These are phyloP conservation scores for Chromis chromis DNA, from an alignment of 2,797 vertebrate genomes.

Conservation along the genomic window DNA sequence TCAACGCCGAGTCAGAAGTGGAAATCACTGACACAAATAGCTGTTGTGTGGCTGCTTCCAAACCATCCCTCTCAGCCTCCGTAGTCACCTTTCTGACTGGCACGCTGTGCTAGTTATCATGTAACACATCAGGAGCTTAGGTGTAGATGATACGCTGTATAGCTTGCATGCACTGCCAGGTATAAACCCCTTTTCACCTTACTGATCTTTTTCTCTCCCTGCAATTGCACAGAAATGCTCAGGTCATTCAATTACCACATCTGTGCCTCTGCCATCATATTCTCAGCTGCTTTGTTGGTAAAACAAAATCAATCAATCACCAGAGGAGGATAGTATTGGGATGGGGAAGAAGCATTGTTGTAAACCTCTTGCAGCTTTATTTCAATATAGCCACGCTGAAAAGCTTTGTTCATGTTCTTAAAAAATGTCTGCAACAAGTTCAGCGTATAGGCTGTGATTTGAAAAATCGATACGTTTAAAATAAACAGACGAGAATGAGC, in stretches of 20 bases:
- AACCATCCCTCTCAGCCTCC: constrained; percentile 78
- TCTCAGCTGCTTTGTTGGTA: constrained; percentile 15
- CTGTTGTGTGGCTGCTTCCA: constrained; percentile 76
- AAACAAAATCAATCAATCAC: constrained; percentile 31
- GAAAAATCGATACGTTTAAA: constrained; percentile 21
- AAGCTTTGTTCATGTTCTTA: not conserved
- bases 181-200: constrained; percentile 36
- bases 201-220: constrained; percentile 6
- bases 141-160: constrained; percentile 56
- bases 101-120: constrained; percentile 76
- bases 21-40: constrained; percentile 82
- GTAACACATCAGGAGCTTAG: constrained; percentile 72
- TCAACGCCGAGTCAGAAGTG: constrained; percentile 65
- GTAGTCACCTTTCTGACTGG: constrained; percentile 74
- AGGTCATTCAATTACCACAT: constrained; percentile 52
- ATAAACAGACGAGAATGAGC: constrained; percentile 34
- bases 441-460: not conserved
- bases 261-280: constrained; percentile 16
- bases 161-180: constrained; percentile 47
- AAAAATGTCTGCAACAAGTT: constrained; percentile 6
- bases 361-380: not conserved
- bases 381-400: constrained; percentile 14
- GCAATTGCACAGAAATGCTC: constrained; percentile 35
- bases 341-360: not conserved
- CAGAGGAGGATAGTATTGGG: not conserved